phyloP scores from a whole-genome alignment of 2,888 invertebrate species.

The Poecilobothrus nobilitatus region DNA sequence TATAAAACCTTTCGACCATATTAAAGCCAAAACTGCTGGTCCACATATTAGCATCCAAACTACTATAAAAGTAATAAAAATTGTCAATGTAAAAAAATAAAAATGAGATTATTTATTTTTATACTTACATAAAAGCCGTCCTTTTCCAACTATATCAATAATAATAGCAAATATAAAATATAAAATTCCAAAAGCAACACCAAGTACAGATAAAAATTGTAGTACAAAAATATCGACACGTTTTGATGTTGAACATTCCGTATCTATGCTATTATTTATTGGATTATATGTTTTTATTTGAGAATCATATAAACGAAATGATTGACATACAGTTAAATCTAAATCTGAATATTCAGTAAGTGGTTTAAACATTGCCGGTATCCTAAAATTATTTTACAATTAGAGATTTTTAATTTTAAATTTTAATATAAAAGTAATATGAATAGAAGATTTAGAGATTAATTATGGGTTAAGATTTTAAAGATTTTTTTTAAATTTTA shows the following conservation, averaged over 20 bases:
- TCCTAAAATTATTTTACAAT: slow-evolving; percentile 13
- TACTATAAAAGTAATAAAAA: slow-evolving; percentile 25
- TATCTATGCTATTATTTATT: background rate
- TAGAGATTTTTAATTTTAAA: too few species aligned
- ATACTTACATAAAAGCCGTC: slow-evolving; percentile 42
- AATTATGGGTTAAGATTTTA: too few species aligned
- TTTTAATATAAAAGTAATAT: too few species aligned
- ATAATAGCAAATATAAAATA: slow-evolving; percentile 55
- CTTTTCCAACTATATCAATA: slow-evolving; percentile 48
- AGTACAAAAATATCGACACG: slow-evolving; percentile 53
- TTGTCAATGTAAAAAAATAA: background rate
- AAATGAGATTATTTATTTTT: background rate
- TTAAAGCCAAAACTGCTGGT: slow-evolving; percentile 50
- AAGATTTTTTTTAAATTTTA: too few species aligned
- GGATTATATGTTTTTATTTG: background rate
- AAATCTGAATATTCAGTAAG: slow-evolving; percentile 36
- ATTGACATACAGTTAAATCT: slow-evolving; percentile 33
- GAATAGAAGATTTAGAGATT: too few species aligned
- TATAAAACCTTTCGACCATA: slow-evolving; percentile 51
- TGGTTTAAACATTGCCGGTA: slow-evolving; percentile 17
- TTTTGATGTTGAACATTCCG: slow-evolving; percentile 41
- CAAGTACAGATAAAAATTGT: slow-evolving; percentile 55
- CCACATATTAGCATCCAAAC: slow-evolving; percentile 47
- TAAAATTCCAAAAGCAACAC: slow-evolving; percentile 52
- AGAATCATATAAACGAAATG: slow-evolving; percentile 29